Conservation (phyloP, 2,797 vertebrate species). For the Borostomias antarcticus region DNA sequence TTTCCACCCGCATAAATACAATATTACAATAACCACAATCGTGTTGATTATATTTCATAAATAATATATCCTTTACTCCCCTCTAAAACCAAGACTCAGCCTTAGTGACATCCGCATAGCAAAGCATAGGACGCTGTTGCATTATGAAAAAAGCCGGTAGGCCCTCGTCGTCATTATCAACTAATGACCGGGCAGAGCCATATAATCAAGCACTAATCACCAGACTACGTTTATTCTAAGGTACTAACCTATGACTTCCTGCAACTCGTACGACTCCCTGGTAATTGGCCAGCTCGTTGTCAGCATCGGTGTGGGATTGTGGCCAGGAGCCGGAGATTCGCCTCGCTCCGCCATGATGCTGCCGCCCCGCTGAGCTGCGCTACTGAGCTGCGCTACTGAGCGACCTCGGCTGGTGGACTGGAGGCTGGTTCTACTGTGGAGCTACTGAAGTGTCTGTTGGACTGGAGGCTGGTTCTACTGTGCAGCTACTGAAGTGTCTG, state of each 20-base stretch:
- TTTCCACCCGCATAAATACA: background rate
- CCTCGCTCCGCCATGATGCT: constrained; percentile 94
- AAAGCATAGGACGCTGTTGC: constrained; percentile 53
- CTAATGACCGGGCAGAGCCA: constrained; percentile 34
- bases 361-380: constrained; percentile 64
- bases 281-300: constrained; percentile 91
- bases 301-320: constrained; percentile 71
- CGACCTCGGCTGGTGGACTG: constrained; percentile 57
- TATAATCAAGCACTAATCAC: background rate
- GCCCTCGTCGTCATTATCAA: constrained; percentile 62
- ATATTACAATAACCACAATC: background rate
- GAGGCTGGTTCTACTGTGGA: constrained; percentile 78
- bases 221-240: background rate
- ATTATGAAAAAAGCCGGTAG: constrained; percentile 78
- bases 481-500: constrained; percentile 71
- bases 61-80: background rate
- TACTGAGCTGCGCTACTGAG: too few species aligned
- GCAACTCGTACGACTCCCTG: constrained; percentile 94
- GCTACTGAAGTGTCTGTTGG: constrained; percentile 73
- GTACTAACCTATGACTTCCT: constrained; percentile 97
- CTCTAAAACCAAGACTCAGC: background rate
- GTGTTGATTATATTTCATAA: background rate
- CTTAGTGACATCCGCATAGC: constrained; percentile 76
- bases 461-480: too few species aligned
- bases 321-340: constrained; percentile 84